Evolutionary conservation across 2,888 invertebrate genomes (phyloP).

Genomic region (Sericinus montela): DNA sequence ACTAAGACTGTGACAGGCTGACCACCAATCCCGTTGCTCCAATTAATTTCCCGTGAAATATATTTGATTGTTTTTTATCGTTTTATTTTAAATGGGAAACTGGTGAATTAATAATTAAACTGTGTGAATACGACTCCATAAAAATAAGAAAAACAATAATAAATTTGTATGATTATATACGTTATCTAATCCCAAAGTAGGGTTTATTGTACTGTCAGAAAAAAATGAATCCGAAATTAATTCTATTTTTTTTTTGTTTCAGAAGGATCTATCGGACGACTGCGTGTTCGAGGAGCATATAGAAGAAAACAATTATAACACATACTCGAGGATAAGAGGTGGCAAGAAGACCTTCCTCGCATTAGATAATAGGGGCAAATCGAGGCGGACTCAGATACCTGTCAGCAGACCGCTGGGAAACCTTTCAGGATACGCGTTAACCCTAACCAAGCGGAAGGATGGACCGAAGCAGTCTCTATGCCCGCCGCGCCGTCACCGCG

Average conservation of each 20-base stretch:
- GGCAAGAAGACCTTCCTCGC: conserved; percentile 87
- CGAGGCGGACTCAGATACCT: conserved; percentile 86
- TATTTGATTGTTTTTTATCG: too few relatives aligned
- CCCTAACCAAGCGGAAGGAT: conserved; percentile 65
- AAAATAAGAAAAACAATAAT: too few relatives aligned
- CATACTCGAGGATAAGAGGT: conserved; percentile 85
- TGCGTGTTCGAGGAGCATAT: conserved; percentile 93
- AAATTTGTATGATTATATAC: too few relatives aligned
- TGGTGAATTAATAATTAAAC: too few relatives aligned
- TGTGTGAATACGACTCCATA: too few relatives aligned
- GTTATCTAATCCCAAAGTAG: too few relatives aligned
- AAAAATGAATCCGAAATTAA: too few relatives aligned
- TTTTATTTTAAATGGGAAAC: too few relatives aligned
- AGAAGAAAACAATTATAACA: conserved; percentile 91
- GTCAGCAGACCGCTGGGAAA: conserved; percentile 84
- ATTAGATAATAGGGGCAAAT: conserved; percentile 85
- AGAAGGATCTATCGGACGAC: conserved; percentile 90
- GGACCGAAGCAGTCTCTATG: conserved; percentile 55
- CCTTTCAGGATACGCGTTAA: conserved; percentile 86
- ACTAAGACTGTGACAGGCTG: too few relatives aligned
- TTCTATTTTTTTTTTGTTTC: conserved; percentile 77
- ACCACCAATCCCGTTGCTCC: too few relatives aligned
- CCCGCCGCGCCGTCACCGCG: conserved; percentile 61
- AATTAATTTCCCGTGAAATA: too few relatives aligned
- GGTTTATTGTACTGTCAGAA: too few relatives aligned